Evolutionary conservation across 2,113 vertebrate species (phyloP).

Genomic region (Chloropsis cyanopogon): DNA sequence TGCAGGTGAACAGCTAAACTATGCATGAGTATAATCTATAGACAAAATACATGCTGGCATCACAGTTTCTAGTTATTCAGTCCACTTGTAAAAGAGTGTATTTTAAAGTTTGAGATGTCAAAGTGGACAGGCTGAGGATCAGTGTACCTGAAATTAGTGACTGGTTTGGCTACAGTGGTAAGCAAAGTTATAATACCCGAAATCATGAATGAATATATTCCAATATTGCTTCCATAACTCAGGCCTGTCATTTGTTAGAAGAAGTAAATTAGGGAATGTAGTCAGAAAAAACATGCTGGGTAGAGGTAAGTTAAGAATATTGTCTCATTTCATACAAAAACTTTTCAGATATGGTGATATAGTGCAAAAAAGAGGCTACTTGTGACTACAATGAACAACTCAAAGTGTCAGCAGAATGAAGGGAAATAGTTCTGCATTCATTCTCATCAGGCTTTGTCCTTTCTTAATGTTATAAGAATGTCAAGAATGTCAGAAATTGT

Average conservation of each 20-base stretch:
- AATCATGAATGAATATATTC: background rate
- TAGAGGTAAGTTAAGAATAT: background rate
- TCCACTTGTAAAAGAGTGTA: background rate
- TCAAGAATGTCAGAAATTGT: constrained; percentile 2
- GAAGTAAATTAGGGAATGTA: background rate
- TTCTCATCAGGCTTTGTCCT: constrained; percentile 30
- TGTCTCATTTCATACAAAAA: background rate
- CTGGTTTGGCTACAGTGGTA: background rate
- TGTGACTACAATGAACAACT: background rate
- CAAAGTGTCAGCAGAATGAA: background rate
- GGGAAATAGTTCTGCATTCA: background rate
- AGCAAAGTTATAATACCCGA: background rate
- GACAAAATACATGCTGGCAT: background rate
- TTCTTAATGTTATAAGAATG: constrained; percentile 2
- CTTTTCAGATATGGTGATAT: background rate
- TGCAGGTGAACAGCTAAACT: background rate
- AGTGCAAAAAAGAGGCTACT: background rate
- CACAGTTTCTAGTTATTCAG: background rate
- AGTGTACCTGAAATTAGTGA: background rate
- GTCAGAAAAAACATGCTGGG: background rate
- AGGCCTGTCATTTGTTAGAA: background rate
- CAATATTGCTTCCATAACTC: background rate
- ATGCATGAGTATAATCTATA: background rate
- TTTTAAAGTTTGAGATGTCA: background rate
- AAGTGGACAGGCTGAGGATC: background rate